Base-by-base conservation (phyloP, 2,113 vertebrate genomes). In the Mohoua ochrocephala region DNA sequence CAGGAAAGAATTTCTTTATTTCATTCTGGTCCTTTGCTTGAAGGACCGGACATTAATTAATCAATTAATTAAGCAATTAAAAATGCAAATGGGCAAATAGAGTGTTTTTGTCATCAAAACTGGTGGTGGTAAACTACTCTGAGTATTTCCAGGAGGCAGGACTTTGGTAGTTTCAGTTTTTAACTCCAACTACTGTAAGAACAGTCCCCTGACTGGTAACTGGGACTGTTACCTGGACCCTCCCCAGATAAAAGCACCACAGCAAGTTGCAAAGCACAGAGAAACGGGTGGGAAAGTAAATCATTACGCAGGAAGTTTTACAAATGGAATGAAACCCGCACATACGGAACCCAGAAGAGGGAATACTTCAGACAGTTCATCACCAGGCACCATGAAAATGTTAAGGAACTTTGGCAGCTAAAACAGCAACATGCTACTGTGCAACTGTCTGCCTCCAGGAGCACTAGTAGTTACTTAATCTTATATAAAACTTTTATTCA, bases 401-500 rank as follows among this genome's bases (percentile, higher is more conserved):
- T 47, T 47, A 47, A 84, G 74, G 57, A 71, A 70, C 44, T 65
- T 31, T 60, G 31, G 78, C 26, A 79, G 78, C 90, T 84, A 7
- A 44, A 94, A 47, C 14, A 78, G 82, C 80, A 93, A 44, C n/a
- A 52, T 1, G 22, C 33, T 33, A 23, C 23, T 4, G 16, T 71
- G 69, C 70, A 77, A 41, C 49, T 7, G 23, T 4, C 69, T 90
- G 79, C 68, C 81, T 91, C 83, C 95, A 95, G 68, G 41, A 91
- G 41, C 68, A 75, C 60, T 52, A 35, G 39, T 16, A 96, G 68
- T 68, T 77, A 68, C 80, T 89, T 78, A 41, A 92, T 95, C 69
- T 94, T 82, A 35, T 10, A 78, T 44, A 93, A 91, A 96, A 96
- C 60, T 93, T 89, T 84, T 87, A 79, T 68, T 89, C 80, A 78